Evolutionary conservation across 2,113 vertebrate species (phyloP).

Genomic region (Alces alces): DNA sequence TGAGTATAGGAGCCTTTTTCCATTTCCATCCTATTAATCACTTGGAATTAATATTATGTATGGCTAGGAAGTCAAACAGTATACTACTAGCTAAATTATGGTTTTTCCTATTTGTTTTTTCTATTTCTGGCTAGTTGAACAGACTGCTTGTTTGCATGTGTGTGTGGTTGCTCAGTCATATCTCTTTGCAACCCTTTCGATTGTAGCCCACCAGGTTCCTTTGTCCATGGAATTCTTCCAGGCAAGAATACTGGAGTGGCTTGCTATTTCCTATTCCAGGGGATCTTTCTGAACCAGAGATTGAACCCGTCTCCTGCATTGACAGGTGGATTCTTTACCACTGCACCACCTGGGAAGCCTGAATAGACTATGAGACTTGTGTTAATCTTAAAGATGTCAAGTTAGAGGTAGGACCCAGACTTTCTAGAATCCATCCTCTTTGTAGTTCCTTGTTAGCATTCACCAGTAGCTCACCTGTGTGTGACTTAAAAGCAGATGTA

Average conservation of each 20-base stretch:
- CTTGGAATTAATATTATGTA: neutral
- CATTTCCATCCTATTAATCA: neutral
- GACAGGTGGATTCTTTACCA: neutral
- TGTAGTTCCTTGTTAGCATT: neutral
- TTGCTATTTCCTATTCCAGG: neutral
- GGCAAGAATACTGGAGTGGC: neutral
- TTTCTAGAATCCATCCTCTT: neutral
- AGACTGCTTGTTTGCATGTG: neutral
- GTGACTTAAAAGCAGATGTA: neutral
- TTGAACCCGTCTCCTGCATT: neutral
- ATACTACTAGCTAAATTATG: neutral
- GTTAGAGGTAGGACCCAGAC: neutral
- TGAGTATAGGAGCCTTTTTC: neutral
- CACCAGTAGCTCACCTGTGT: neutral
- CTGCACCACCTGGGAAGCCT: neutral
- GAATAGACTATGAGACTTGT: neutral
- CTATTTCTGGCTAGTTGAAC: neutral
- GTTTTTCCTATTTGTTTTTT: neutral
- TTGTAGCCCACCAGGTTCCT: neutral
- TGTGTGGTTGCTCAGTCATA: neutral
- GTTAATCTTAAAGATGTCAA: neutral
- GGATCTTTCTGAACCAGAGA: neutral
- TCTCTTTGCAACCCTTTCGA: neutral
- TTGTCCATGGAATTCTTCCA: neutral
- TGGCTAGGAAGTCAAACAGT: neutral